These are phyloP conservation scores for Agonum fuliginosum DNA, from an alignment of 2,888 invertebrate genomes.

Conservation along the genomic window DNA sequence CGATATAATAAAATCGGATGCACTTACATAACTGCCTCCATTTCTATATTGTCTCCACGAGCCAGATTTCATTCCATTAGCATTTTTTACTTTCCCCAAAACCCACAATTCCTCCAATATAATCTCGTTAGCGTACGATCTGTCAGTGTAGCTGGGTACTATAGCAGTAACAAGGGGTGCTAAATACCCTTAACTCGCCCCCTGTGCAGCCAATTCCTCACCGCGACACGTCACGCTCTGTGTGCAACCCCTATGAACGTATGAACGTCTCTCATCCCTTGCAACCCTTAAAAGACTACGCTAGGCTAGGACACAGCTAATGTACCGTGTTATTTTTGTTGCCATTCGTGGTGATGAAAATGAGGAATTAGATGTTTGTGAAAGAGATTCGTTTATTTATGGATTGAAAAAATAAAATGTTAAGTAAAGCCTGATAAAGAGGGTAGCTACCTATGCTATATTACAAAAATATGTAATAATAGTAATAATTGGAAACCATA, in stretches of 20 bases:
- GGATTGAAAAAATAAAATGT: not conserved
- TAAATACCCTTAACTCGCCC: constrained; percentile 52
- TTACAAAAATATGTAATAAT: no score
- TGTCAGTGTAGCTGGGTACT: not conserved
- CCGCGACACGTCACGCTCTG: constrained; percentile 47
- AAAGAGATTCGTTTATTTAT: no score
- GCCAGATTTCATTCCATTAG: no score
- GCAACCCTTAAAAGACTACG: constrained; percentile 17
- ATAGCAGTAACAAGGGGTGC: constrained; percentile 46
- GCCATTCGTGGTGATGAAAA: not conserved
- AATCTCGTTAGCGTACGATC: constrained; percentile 29
- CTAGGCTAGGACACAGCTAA: constrained; percentile 1
- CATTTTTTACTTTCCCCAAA: no score
- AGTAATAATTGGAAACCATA: no score
- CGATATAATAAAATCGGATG: no score
- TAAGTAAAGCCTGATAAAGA: not conserved
- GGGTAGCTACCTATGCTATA: no score
- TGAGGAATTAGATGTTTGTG: no score
- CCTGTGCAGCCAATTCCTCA: constrained; percentile 49
- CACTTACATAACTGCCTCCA: no score
- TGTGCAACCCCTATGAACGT: constrained; percentile 1
- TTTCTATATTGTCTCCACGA: no score
- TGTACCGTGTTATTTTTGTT: constrained; percentile 39
- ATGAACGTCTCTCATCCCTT: not conserved
- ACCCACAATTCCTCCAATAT: not conserved